Evolutionary conservation across 2,113 vertebrate species (phyloP), one percentile per base, ranked within the genome.

Genomic region (Zosterops borbonicus): DNA sequence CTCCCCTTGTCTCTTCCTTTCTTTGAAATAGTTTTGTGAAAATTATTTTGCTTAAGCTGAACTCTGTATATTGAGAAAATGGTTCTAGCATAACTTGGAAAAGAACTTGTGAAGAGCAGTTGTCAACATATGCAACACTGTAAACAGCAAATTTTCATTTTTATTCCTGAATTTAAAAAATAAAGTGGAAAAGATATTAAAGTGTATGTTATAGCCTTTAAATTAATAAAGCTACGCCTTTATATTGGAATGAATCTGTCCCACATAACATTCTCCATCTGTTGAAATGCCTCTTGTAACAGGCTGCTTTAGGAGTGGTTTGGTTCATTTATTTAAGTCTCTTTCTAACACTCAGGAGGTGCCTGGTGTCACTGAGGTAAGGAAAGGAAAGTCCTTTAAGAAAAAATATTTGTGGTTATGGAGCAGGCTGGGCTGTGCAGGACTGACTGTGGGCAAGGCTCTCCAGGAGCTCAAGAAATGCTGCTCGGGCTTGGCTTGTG

Each of bases 21-120:
- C 76, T 67, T 63, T 88, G 75, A 75, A 91, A 80, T 44, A 85
- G 85, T 93, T 83, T 77, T 86, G 93, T 92, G 92, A 80, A 90
- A 90, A 90, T 89, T 83, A 74, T 56, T 91, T 96, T 60, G 79
- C 76, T 91, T 80, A 73, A 79, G 33, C 46, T 80, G 53, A 88
- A 83, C n/a, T 83, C 23, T 70, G 78, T 86, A 55, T 85, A 59
- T 73, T 87, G 55, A 92, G 53, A 83, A 91, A 67, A 83, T 63
- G 59, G 67, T 76, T 90, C 35, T 74, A 85, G 79, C 44, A 28
- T 85, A 77, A 94, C 31, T 69, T 83, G 12, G 9, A 86, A 83
- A 22, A 52, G 41, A 39, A 69, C 80, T 90, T 88, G 59, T 93
- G 52, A 93, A 77, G 46, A 87, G 44, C 59, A 33, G 20, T 76